Conservation (phyloP, 2,888 invertebrate genomes). For the Phytoseiulus persimilis region DNA sequence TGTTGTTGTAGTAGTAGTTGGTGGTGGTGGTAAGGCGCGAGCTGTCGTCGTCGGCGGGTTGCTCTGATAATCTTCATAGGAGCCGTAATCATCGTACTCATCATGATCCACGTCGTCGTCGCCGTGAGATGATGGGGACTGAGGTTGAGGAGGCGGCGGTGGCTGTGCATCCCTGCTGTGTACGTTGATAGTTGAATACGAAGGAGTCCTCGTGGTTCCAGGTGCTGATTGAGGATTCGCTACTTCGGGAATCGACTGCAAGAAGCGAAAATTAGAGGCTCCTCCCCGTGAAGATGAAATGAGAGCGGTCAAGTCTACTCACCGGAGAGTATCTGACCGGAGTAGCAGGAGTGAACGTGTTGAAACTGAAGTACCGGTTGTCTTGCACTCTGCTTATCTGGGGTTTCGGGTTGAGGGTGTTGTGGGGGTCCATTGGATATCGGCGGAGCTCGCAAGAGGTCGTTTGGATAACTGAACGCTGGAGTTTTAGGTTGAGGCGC, state of each 20-base stretch:
- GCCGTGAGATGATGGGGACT: background rate
- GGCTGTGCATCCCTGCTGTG: background rate
- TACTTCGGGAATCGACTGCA: constrained; percentile 12
- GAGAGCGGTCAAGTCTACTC: background rate
- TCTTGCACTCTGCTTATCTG: constrained; percentile 15
- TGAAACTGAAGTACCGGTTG: constrained; percentile 34
- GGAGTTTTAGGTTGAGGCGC: constrained; percentile 34
- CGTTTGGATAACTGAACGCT: constrained; percentile 17
- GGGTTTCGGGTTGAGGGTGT: background rate
- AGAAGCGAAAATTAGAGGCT: background rate
- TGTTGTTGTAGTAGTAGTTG: constrained; percentile 41
- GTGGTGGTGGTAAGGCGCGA: constrained; percentile 38
- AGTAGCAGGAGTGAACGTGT: constrained; percentile 28
- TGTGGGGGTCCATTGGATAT: background rate
- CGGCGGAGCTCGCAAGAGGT: background rate
- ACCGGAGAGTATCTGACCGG: background rate
- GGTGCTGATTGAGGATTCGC: background rate
- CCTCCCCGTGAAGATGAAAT: background rate
- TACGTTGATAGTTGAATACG: background rate
- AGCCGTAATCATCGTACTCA: constrained; percentile 42
- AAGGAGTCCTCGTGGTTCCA: background rate
- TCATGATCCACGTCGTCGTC: constrained; percentile 29
- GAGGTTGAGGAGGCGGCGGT: background rate
- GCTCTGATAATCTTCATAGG: constrained; percentile 40
- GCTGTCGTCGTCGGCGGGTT: constrained; percentile 40